Base-by-base conservation (phyloP, 2,113 vertebrate genomes). In the Dicentrarchus labrax region DNA sequence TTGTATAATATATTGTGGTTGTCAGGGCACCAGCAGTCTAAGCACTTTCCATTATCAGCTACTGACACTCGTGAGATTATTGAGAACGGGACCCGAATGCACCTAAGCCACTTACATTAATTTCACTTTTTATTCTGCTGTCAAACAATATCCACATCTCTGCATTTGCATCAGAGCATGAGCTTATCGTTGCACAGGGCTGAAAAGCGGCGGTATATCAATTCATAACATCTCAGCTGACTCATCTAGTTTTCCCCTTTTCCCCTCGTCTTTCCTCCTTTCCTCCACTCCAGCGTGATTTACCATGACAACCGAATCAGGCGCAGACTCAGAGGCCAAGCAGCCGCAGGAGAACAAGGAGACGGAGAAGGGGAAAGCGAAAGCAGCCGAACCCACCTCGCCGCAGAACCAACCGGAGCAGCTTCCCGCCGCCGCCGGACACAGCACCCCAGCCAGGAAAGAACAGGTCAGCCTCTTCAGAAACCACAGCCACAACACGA, bases 261-360 rank as follows among this genome's bases (percentile, higher is more conserved):
- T 72, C 36, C 48, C 48, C 64, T 74, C 70, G 43, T 62, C 66
- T 30, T 30, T 30, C 4, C 30, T 30, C 61, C 66, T 78, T 60
- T 41, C 41, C 50, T 51, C 43, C 68, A 0, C 59, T 84, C 10
- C 94, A 99, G 98, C 94, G 92, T 96, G 96, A 98, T 95, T 95
- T 90, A 97, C 95, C 96, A 99, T 99, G 98, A 99, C 97, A 53
- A 97, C 97, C 22, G 97, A 98, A 96, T 95, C 97, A 0, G 97
- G 96, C 77, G 94, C 96, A 69, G 97, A 99, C 90, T 97, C 96
- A 0, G 97, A 97, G 93, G 95, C 96, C 82, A 97, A 97, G 67
- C 96, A 97, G 89, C 95, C 96, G 16, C 94, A 96, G 83, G 95
- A 96, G 88, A 95, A 94, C 93, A 87, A 91, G 90, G 91, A 30